Conservation (phyloP, 1,140 invertebrate species). For the Bemisia tabaci region DNA sequence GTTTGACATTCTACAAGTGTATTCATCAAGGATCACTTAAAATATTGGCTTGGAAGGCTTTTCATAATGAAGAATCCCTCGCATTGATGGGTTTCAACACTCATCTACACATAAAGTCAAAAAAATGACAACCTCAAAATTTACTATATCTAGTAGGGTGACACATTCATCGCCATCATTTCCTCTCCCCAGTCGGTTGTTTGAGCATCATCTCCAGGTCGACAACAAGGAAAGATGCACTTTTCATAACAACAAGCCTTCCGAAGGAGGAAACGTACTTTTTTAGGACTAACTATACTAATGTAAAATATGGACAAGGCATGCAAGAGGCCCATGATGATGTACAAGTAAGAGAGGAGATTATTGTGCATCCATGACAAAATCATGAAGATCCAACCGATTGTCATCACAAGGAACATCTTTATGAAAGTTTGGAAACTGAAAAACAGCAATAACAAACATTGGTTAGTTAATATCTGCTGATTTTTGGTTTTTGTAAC, state of each 20-base stretch:
- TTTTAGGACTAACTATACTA: conserved; percentile 55
- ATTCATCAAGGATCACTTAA: no score
- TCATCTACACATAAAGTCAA: no score
- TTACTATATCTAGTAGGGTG: conserved; percentile 11
- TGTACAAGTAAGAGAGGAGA: conserved; percentile 52
- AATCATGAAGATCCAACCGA: conserved; percentile 55
- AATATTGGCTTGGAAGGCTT: no score
- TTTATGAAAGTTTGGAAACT: conserved; percentile 66
- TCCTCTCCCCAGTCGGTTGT: conserved; percentile 72
- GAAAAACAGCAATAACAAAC: conserved; percentile 22
- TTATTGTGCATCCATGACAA: conserved; percentile 56
- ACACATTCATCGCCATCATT: conserved; percentile 36
- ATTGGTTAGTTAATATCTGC: no score
- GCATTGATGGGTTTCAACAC: no score
- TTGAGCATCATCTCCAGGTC: conserved; percentile 33
- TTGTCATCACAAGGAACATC: conserved; percentile 53
- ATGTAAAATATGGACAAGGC: conserved; percentile 58
- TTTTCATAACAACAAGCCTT: conserved; percentile 58
- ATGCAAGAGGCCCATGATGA: conserved; percentile 54
- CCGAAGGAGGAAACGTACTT: conserved; percentile 56
- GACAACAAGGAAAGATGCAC: conserved; percentile 37
- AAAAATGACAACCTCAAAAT: no score
- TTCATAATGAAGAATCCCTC: no score
- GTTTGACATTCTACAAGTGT: no score
- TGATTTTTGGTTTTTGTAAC: no score